These are phyloP conservation scores for Zaprionus lineosus DNA, from an alignment of 2,888 invertebrate genomes.

Conservation along the genomic window DNA sequence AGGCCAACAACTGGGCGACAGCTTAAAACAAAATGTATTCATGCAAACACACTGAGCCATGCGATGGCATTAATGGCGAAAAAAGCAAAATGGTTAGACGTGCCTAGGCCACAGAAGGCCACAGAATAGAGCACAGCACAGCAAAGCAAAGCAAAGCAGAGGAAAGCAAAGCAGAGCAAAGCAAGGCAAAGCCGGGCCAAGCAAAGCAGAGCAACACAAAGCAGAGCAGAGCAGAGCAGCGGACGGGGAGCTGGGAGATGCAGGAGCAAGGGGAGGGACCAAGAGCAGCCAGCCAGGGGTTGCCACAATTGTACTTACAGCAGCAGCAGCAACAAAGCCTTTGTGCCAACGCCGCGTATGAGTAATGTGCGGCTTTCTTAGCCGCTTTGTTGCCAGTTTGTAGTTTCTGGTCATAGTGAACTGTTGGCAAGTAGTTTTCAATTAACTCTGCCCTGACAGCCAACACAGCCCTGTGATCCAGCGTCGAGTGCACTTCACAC, in stretches of 20 bases:
- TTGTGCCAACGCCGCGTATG: conserved; percentile 61
- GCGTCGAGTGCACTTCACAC: conserved; percentile 48
- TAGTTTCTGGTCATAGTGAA: conserved; percentile 18
- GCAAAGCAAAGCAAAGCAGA: conserved; percentile 4
- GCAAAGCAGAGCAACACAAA: not conserved
- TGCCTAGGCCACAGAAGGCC: conserved; percentile 42
- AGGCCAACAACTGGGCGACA: conserved; percentile 48
- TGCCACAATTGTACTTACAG: conserved; percentile 41
- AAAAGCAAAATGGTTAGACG: conserved; percentile 67
- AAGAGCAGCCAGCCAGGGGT: conserved; percentile 22
- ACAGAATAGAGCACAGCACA: conserved; percentile 1
- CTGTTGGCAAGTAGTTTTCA: conserved; percentile 64
- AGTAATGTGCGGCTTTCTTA: conserved; percentile 70
- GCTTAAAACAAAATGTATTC: conserved; percentile 68
- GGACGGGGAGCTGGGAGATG: too few relatives aligned
- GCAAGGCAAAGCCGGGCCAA: conserved; percentile 1
- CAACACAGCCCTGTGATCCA: conserved; percentile 32
- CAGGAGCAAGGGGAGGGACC: too few relatives aligned
- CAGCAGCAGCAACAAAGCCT: conserved; percentile 22
- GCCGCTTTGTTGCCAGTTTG: conserved; percentile 41
- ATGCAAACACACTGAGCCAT: conserved; percentile 52
- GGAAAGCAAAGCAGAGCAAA: conserved; percentile 1
- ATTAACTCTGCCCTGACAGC: conserved; percentile 61
- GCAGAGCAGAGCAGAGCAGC: conserved; percentile 9
- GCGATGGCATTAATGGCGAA: conserved; percentile 66